A percentile compares a stretch with the other conserved stretches of the same genome.
phyloP scores from a whole-genome alignment of 2,113 vertebrate species.

The Hyaena hyaena region DNA sequence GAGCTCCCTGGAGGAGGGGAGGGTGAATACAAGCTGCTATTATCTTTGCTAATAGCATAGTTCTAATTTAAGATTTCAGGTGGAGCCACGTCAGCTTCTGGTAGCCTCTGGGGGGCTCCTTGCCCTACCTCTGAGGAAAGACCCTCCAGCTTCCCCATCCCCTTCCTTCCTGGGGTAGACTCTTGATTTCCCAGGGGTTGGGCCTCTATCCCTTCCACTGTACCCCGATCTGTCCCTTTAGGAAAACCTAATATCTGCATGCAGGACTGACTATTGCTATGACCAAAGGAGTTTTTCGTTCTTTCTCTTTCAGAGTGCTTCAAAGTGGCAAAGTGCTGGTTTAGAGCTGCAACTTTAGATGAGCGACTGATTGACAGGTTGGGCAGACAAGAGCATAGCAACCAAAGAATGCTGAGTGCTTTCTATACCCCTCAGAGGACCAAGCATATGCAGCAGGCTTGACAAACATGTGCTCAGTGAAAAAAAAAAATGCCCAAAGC shows the following conservation, averaged over 20 bases:
- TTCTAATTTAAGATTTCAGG: slow-evolving; percentile 32
- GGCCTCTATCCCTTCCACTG: neutral
- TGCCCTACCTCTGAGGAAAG: neutral
- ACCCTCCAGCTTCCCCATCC: neutral
- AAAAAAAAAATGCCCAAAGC: neutral
- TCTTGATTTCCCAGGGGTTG: neutral
- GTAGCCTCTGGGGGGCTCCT: neutral
- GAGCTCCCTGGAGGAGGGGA: neutral
- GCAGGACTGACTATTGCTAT: neutral
- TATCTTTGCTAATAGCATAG: neutral
- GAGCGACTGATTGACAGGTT: neutral
- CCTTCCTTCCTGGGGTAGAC: neutral
- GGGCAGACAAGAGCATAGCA: neutral
- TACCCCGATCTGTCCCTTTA: neutral
- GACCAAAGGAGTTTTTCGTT: neutral
- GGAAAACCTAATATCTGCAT: neutral
- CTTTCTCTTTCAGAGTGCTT: slow-evolving; percentile 12
- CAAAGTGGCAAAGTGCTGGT: slow-evolving; percentile 7
- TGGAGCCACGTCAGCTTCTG: neutral
- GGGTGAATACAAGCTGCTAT: neutral
- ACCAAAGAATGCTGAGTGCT: neutral
- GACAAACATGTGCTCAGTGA: neutral
- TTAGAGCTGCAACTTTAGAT: neutral
- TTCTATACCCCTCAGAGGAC: neutral
- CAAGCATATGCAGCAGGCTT: neutral